phyloP scores from a whole-genome alignment of 2,113 vertebrate genomes.

The Ornithorhynchus anatinus region DNA sequence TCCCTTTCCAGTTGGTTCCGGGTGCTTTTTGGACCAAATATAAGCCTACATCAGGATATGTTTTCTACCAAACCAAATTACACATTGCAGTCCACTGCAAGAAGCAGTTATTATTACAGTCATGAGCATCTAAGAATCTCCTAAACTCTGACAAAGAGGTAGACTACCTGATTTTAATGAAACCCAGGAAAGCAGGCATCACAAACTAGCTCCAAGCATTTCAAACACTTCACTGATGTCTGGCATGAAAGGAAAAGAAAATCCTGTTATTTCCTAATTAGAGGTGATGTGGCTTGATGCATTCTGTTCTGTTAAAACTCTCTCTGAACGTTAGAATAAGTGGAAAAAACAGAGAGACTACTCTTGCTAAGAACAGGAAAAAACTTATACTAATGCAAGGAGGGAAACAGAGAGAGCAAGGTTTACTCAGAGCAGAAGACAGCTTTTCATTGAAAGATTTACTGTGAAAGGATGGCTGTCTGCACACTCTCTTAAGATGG shows the following conservation, averaged over 20 bases:
- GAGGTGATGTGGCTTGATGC: no score
- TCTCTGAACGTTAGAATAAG: neutral
- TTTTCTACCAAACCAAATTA: no score
- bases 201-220: neutral
- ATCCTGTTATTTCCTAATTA: neutral
- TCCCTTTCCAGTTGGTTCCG: no score
- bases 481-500: neutral
- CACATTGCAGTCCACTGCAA: no score
- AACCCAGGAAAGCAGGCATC: neutral
- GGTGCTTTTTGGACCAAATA: neutral
- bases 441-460: neutral
- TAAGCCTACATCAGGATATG: no score
- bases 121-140: no score
- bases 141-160: no score
- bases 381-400: neutral
- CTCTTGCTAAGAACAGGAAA: neutral
- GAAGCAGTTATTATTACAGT: no score
- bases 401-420: neutral
- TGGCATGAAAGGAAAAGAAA: neutral
- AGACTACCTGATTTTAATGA: no score
- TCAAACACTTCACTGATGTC: neutral
- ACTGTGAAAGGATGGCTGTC: neutral
- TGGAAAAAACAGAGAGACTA: neutral
- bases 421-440: constrained; percentile 1
- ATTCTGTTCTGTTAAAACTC: neutral